Percentiles rank a stretch among this genome's conserved stretches.
Evolutionary conservation across 2,888 invertebrate genomes (phyloP).

Genomic region (Pemphredon lugubris): DNA sequence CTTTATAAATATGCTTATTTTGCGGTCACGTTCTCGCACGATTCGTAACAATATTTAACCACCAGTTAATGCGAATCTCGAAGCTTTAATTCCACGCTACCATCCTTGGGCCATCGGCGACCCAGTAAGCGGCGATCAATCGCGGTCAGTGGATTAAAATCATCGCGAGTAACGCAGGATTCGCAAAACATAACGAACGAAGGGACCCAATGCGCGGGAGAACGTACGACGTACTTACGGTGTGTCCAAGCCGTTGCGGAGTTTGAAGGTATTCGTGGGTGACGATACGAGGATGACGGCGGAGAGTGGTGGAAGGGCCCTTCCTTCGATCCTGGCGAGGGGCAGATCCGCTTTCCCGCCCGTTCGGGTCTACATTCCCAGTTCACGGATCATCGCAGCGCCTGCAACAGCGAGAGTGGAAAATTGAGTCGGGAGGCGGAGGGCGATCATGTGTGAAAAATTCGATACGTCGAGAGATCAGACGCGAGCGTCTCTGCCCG

Average conservation of each 20-base stretch:
- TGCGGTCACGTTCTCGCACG: no score
- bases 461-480: slow-evolving; percentile 33
- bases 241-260: slow-evolving; percentile 33
- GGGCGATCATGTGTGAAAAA: slow-evolving; percentile 15
- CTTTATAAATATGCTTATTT: no score
- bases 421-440: slow-evolving; percentile 13
- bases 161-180: not conserved
- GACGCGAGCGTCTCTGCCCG: not conserved
- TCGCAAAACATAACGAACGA: not conserved
- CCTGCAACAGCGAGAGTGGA: slow-evolving; percentile 64
- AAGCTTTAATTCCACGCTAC: no score
- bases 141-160: no score
- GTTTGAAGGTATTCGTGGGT: slow-evolving; percentile 26
- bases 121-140: no score
- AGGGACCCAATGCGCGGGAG: no score
- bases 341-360: slow-evolving; percentile 68
- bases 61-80: no score
- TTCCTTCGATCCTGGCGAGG: slow-evolving; percentile 68
- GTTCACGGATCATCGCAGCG: slow-evolving; percentile 69
- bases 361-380: slow-evolving; percentile 73
- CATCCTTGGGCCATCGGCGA: no score
- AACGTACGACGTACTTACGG: slow-evolving; percentile 40
- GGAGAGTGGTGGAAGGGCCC: slow-evolving; percentile 60
- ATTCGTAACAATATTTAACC: no score
- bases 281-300: slow-evolving; percentile 33